Evolutionary conservation across 2,797 vertebrate species (phyloP), one percentile per base, ranked within the genome.

Genomic region (Fundulus diaphanus): DNA sequence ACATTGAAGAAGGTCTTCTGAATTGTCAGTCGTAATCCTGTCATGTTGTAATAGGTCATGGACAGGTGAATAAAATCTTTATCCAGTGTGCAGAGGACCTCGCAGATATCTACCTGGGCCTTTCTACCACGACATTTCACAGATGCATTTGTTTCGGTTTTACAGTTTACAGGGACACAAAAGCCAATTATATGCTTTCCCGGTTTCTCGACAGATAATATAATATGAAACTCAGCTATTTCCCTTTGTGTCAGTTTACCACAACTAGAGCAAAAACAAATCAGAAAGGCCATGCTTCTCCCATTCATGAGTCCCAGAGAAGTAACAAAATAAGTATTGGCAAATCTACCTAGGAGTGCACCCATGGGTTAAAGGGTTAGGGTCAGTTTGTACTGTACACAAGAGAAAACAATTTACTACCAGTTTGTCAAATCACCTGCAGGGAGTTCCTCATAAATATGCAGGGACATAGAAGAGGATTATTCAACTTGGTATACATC

Each of bases 121-220:
- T 48, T 18, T 48, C 46, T 48, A 48, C 15, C 16, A 18, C 46
- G 20, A 16, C 20, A 48, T 3, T 48, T 42, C 72, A 46, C 67
- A 37, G 56, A 40, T 37, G 16, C 7, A 20, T 68, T 37, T 46
- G 13, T 51, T 73, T 56, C 33, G 56, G 33, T 18, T 66, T 52
- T 77, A 9, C 5, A 72, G 48, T 68, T 82, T 57, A 75, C 70
- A 68, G 73, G 31, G 46, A 31, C 49, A 69, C 29, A 68, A 37
- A 76, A 81, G 73, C 72, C 74, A 73, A 72, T 83, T 85, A 66
- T 78, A 54, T 59, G 24, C 15, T 72, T 72, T 78, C 69, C 46
- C 48, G 29, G 33, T 48, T 79, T 46, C 40, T 54, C 65, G 33
- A 68, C 57, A 70, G 59, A 69, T 74, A 11, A 81, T 77, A 61